Evolutionary conservation across 2,113 vertebrate species (phyloP).

Genomic region (Furnarius figulus): DNA sequence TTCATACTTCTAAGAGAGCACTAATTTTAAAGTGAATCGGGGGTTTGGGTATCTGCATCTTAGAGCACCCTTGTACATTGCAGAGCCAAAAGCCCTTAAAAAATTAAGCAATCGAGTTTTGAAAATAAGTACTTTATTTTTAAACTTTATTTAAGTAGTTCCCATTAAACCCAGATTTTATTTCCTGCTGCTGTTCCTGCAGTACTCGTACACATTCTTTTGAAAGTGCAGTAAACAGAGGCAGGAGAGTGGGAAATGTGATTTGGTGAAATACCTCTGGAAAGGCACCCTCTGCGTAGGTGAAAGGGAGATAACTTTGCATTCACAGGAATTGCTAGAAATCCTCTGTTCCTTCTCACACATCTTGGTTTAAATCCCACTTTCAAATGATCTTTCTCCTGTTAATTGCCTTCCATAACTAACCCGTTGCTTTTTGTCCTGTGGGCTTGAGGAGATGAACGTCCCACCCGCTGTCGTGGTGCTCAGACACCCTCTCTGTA

Average conservation of each 20-base stretch:
- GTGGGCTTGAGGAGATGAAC: neutral
- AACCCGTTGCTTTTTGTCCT: neutral
- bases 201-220: neutral
- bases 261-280: neutral
- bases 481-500: neutral
- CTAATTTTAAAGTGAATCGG: conserved; percentile 69
- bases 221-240: neutral
- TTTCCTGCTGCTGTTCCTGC: conserved; percentile 38
- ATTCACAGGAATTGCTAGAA: neutral
- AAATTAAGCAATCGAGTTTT: conserved; percentile 63
- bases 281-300: neutral
- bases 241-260: neutral
- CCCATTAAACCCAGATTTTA: conserved; percentile 41
- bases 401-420: neutral
- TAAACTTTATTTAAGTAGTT: conserved; percentile 58
- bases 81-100: conserved; percentile 60
- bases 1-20: conserved; percentile 65
- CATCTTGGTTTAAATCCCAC: neutral
- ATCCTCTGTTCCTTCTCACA: neutral
- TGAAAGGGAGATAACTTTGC: neutral
- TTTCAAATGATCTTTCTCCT: neutral
- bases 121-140: conserved; percentile 64
- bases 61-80: conserved; percentile 57
- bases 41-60: conserved; percentile 56
- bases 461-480: neutral